These are phyloP conservation scores for Lepidostoma basale DNA, from an alignment of 1,140 invertebrate species.

Conservation along the genomic window DNA sequence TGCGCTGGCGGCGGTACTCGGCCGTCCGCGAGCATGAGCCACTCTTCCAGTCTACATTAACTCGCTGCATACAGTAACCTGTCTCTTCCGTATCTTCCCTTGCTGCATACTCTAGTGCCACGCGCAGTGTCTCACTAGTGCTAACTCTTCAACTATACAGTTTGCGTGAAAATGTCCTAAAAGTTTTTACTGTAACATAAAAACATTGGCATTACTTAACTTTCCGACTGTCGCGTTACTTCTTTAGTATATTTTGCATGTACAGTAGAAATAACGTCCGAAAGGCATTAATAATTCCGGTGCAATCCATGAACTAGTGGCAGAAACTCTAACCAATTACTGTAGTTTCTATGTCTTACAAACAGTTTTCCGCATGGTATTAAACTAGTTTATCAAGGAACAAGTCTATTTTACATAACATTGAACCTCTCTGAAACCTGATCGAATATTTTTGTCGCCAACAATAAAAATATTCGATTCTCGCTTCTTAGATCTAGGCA, in stretches of 20 bases:
- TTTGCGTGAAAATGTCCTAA: background rate
- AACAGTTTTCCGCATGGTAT: background rate
- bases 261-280: too few relatives aligned
- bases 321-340: background rate
- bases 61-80: constrained; percentile 14
- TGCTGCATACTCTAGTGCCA: constrained; percentile 4
- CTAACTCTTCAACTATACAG: too few relatives aligned
- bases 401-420: background rate
- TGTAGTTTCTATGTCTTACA: background rate
- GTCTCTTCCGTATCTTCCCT: constrained; percentile 10
- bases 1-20: constrained; percentile 29
- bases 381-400: background rate
- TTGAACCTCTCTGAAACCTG: background rate
- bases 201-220: background rate
- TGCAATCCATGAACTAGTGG: too few relatives aligned
- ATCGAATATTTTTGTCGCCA: background rate
- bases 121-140: too few relatives aligned
- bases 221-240: background rate
- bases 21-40: constrained; percentile 41
- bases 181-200: background rate
- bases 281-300: too few relatives aligned
- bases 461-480: background rate
- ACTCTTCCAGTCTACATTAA: constrained; percentile 27
- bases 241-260: background rate
- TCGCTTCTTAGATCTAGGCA: background rate